Evolutionary conservation across 2,113 vertebrate genomes (phyloP).

Genomic region (Cyprinus carpio): DNA sequence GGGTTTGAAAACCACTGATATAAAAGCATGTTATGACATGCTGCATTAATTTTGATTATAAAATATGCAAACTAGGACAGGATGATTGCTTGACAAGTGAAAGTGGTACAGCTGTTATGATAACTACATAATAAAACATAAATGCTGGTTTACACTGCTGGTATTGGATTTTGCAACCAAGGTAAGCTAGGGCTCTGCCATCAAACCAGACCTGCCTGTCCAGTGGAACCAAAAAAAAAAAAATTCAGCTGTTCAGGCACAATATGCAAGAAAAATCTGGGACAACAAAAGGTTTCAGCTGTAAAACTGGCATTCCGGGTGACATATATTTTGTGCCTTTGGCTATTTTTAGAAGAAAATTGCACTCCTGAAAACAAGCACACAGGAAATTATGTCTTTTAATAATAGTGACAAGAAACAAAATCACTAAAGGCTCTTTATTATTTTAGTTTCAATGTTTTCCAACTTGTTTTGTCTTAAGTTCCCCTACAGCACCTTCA

Average conservation of each 20-base stretch:
- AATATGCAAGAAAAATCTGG: neutral
- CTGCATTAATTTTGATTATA: slow-evolving; percentile 10
- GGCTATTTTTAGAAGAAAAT: neutral
- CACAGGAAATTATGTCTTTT: neutral
- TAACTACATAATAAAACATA: neutral
- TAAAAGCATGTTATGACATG: neutral
- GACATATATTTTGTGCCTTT: neutral
- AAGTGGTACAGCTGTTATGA: slow-evolving; percentile 1
- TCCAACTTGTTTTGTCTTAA: neutral
- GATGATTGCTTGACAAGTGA: neutral
- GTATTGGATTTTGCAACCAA: too few relatives aligned
- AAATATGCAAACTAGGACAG: neutral
- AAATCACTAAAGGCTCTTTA: neutral
- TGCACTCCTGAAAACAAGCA: neutral
- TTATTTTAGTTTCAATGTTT: neutral
- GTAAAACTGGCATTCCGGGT: neutral
- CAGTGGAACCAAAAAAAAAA: neutral
- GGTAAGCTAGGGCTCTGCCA: neutral
- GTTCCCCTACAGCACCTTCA: neutral
- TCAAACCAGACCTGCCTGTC: neutral
- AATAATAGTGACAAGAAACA: neutral
- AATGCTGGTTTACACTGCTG: neutral
- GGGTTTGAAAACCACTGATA: too few relatives aligned
- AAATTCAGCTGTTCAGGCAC: neutral
- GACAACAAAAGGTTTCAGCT: slow-evolving; percentile 26